Percentiles rank a stretch among this genome's conserved stretches.
phyloP scores from a whole-genome alignment of 2,797 vertebrate genomes.

The Myotis daubentonii region DNA sequence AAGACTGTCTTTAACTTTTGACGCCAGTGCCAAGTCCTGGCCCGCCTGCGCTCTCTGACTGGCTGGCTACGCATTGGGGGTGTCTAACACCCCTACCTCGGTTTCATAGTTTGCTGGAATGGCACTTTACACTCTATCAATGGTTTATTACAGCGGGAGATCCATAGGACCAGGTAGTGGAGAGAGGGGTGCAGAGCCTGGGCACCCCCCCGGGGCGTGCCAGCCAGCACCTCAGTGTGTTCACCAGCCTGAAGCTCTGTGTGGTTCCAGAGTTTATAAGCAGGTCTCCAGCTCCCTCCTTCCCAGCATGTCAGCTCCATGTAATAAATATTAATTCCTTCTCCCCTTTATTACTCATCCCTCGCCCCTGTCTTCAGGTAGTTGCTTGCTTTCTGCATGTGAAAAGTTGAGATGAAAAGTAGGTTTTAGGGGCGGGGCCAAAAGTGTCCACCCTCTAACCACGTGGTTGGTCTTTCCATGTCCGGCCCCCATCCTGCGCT shows the following conservation, averaged over 20 bases:
- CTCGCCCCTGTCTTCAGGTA: background rate
- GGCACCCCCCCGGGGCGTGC: accelerated
- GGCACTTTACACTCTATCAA: accelerated
- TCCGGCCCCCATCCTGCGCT: background rate
- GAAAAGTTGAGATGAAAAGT: background rate
- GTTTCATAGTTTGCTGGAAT: background rate
- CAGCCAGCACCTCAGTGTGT: background rate
- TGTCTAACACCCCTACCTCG: background rate
- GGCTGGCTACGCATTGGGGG: background rate
- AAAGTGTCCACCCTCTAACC: background rate
- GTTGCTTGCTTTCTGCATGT: background rate
- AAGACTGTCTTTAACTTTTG: background rate
- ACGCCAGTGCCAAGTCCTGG: background rate
- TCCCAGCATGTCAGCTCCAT: background rate
- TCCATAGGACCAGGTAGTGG: background rate
- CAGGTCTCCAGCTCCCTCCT: background rate
- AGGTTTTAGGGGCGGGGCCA: background rate
- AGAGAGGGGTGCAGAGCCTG: too few species aligned
- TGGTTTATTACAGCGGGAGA: background rate
- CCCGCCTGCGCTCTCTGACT: background rate
- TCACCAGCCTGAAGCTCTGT: background rate
- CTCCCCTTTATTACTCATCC: too few species aligned
- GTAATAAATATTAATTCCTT: background rate
- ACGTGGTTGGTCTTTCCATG: background rate
- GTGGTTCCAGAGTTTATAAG: background rate